Conservation (phyloP, 2,888 invertebrate genomes). For the Caenorhabditis sp. region DNA sequence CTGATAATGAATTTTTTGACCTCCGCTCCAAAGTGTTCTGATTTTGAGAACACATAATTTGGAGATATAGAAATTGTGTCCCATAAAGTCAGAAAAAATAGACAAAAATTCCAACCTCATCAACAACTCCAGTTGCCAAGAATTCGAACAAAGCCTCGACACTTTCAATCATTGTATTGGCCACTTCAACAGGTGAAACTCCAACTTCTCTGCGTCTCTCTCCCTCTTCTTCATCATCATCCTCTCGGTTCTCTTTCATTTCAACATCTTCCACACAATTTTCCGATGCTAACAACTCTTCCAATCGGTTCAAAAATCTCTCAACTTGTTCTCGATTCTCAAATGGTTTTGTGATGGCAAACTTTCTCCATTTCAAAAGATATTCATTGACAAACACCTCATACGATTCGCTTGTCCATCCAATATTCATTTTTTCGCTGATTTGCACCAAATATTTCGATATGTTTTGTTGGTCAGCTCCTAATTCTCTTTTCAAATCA, state of each 20-base stretch:
- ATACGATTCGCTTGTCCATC: slow-evolving; percentile 45
- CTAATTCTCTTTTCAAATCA: slow-evolving; percentile 20
- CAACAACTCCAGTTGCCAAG: slow-evolving; percentile 17
- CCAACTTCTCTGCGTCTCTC: slow-evolving; percentile 4
- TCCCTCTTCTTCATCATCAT: slow-evolving; percentile 16
- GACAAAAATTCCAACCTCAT: slow-evolving; percentile 23
- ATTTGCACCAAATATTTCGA: slow-evolving; percentile 4
- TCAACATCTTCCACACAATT: slow-evolving; percentile 14
- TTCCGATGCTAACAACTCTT: slow-evolving; percentile 7
- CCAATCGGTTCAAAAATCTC: slow-evolving; percentile 9
- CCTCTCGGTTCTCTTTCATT: slow-evolving; percentile 15
- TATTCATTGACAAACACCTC: slow-evolving; percentile 40
- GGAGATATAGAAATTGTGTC: no score
- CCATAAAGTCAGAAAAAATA: no score
- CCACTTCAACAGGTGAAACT: slow-evolving; percentile 24
- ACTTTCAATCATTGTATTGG: slow-evolving; percentile 13
- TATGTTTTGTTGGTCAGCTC: neutral
- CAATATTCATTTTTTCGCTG: slow-evolving; percentile 22
- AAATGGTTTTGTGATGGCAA: slow-evolving; percentile 39
- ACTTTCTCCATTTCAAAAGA: slow-evolving; percentile 34
- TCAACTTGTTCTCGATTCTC: slow-evolving; percentile 23
- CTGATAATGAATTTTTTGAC: no score
- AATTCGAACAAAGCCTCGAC: slow-evolving; percentile 25
- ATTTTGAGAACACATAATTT: no score
- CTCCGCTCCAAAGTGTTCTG: no score